phyloP scores from a whole-genome alignment of 2,888 invertebrate genomes.

The Caenorhabditis japonica region DNA sequence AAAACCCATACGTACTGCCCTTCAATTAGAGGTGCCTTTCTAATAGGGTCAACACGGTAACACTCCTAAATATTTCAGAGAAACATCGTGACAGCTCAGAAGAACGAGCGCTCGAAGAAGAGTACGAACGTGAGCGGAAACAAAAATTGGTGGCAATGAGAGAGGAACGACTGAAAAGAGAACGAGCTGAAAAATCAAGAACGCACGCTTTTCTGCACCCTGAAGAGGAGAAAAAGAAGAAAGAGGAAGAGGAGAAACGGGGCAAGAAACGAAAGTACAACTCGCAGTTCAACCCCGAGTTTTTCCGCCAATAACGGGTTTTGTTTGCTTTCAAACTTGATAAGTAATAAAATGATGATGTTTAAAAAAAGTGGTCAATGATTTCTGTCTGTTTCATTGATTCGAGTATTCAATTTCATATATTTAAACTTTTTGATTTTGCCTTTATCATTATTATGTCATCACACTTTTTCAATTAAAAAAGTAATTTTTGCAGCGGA shows the following conservation, averaged over 20 bases:
- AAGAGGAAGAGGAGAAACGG: conserved; percentile 57
- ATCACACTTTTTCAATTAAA: too few relatives aligned
- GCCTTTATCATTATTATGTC: neutral
- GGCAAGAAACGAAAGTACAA: conserved; percentile 87
- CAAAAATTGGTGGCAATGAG: conserved; percentile 80
- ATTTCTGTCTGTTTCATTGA: conserved; percentile 24
- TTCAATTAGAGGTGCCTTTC: too few relatives aligned
- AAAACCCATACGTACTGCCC: too few relatives aligned
- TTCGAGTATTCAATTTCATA: conserved; percentile 30
- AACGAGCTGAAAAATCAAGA: conserved; percentile 82
- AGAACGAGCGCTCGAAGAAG: conserved; percentile 50
- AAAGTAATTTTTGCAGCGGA: conserved; percentile 19
- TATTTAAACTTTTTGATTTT: neutral
- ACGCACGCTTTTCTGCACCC: conserved; percentile 82
- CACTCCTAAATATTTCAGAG: conserved; percentile 7
- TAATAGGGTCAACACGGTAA: too few relatives aligned
- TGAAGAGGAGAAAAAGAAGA: conserved; percentile 81
- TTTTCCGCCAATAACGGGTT: conserved; percentile 72
- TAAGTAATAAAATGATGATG: too few relatives aligned
- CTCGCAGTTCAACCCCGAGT: conserved; percentile 92
- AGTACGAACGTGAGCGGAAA: conserved; percentile 71
- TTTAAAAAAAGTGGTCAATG: neutral
- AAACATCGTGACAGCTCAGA: conserved; percentile 42
- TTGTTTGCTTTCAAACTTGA: conserved; percentile 1
- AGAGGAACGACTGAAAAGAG: conserved; percentile 86